Evolutionary conservation across 1,140 invertebrate genomes (phyloP), one percentile per base, ranked within the genome.

Genomic region (Stegodyphus mimosarum): DNA sequence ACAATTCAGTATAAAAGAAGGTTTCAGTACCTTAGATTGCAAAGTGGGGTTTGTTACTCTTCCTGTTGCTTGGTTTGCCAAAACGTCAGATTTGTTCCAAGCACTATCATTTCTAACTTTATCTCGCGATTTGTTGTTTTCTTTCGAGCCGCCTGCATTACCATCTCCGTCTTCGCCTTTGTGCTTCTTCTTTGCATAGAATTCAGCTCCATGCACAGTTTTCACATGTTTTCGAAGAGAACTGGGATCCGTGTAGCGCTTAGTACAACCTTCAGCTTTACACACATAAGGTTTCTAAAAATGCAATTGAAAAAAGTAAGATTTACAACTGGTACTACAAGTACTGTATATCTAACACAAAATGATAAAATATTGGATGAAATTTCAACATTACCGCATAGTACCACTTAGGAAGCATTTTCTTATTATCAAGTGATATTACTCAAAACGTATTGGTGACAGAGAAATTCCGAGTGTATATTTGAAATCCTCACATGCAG

Each of bases 171-270:
- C 67, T 70, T 78, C 75, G 80, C 97, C 97, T 92, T 99, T 99
- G 90, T 99, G 97, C 90, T 99, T 99, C 90, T 99, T 99, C 89
- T 97, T 98, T 0, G 97, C 97, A 90, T 99, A 99, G 89, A 99
- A 99, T 84, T 99, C 98, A 6, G 98, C 95, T 0, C 98, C 98
- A 89, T 99, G 98, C 0, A 99, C 97, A 0, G 98, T 99, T 90
- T 99, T 99, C 0, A 99, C 97, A 90, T 99, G 98, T 90, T 99
- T 99, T 17, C 98, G 91, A n/a, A 99, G 91, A 0, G 97, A 99
- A 75, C 96, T 98, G 0, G 98, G 98, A 88, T 94, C 97, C 0
- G 98, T 99, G 90, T 99, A 99, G n/a, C 97, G 93, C 91, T 99
- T 99, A 0, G 96, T 97, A 90, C 98, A 99, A 1, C 97, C 97